Evolutionary conservation across 1,140 invertebrate genomes (phyloP), one percentile per base, ranked within the genome.

Genomic region (Orius insidiosus): DNA sequence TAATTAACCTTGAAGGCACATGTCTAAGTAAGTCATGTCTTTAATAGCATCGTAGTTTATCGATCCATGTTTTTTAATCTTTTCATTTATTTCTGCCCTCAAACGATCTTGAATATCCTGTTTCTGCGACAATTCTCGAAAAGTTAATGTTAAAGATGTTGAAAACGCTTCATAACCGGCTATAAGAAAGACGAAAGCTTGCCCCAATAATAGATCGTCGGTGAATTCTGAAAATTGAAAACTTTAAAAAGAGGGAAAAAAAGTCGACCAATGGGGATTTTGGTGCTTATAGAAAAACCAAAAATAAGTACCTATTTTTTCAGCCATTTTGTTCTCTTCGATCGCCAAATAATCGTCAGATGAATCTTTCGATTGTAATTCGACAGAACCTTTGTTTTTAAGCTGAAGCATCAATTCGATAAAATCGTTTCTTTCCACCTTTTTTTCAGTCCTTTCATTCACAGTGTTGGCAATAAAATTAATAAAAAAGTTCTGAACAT

Each of bases 101-200:
- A 75, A 43, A 47, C 59, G 65, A 1, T 72, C 59, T 51, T 81
- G 77, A 2, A 75, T 52, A 9, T 67, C 61, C 10, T 61, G 65
- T 56, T 73, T 57, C 13, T 57, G 53, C 2, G 73, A 70, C 16
- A 77, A 53, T 46, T 64, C 63, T 4, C 24, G 24, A 24, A 24
- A 24, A 24, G 24, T 24, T 24, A 24, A 24, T 4, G 24, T 24
- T 7, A 24, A 24, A 7, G 3, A 24, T 4, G 24, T 24, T 4
- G 24, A 24, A 7, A 24, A 24, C 24, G 24, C 33, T 46, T 74
- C 71, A 48, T 68, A 75, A 18, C 72, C 71, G 38, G 68, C 69
- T 5, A 68, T 7, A 39, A 70, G 61, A 46, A 70, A 66, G 5
- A 67, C 49, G 7, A 64, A 56, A 13, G 48, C 35, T 6, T 47